phyloP scores from a whole-genome alignment of 2,113 vertebrate genomes.

The Sinocyclocheilus rhinocerous region DNA sequence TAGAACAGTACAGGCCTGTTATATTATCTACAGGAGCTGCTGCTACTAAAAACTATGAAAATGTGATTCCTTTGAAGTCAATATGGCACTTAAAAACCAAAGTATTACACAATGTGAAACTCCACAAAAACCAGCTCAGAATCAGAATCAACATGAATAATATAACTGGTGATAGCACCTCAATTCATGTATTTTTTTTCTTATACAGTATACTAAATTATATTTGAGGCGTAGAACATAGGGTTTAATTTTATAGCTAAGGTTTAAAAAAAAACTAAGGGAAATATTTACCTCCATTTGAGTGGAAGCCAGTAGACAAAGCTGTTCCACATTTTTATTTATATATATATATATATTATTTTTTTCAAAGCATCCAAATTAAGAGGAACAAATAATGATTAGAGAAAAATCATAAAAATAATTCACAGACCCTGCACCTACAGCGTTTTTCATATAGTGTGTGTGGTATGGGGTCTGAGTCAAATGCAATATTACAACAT shows the following conservation, averaged over 20 bases:
- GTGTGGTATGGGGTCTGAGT: conserved; percentile 28
- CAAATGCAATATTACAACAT: conserved; percentile 38
- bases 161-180: background rate
- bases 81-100: conserved; percentile 41
- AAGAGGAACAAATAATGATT: background rate
- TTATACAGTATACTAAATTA: background rate
- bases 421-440: background rate
- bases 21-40: conserved; percentile 47
- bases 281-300: conserved; percentile 16
- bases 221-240: background rate
- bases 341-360: background rate
- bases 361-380: background rate
- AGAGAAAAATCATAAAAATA: background rate
- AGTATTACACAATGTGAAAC: conserved; percentile 43
- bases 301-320: background rate
- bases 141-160: conserved; percentile 5
- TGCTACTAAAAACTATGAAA: conserved; percentile 46
- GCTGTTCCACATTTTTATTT: background rate
- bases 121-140: background rate
- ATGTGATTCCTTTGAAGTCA: conserved; percentile 48
- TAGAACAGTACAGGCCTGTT: conserved; percentile 37
- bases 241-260: background rate
- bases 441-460: conserved; percentile 20
- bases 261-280: background rate
- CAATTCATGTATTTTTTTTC: background rate